phyloP scores from a whole-genome alignment of 1,140 invertebrate genomes.

The Goniozus legneri region DNA sequence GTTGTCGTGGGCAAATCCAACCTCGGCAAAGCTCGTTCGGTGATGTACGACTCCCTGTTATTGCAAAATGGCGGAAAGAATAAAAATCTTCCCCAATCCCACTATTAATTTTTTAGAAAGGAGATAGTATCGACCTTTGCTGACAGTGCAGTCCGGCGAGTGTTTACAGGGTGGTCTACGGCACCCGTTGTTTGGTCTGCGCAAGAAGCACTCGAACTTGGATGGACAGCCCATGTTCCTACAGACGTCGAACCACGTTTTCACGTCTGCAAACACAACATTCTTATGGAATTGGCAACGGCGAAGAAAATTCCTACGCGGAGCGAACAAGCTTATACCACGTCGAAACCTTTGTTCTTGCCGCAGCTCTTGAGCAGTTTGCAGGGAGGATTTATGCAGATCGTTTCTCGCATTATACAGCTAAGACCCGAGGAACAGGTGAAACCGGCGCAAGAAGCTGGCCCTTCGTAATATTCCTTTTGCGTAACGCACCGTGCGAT shows the following conservation, averaged over 20 bases:
- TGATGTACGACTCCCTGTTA: neutral
- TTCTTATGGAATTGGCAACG: neutral
- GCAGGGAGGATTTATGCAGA: conserved; percentile 33
- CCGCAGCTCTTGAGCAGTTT: conserved; percentile 36
- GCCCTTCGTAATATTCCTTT: conserved; percentile 27
- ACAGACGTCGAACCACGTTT: conserved; percentile 28
- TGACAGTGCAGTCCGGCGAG: conserved; percentile 28
- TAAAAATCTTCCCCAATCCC: neutral
- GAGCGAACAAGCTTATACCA: too few species aligned
- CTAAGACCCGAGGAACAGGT: conserved; percentile 27
- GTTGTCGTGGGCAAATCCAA: conserved; percentile 37
- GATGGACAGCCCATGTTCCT: conserved; percentile 32
- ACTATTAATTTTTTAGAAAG: neutral
- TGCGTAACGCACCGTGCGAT: conserved; percentile 32
- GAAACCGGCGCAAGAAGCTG: conserved; percentile 30
- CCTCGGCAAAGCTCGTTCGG: conserved; percentile 28
- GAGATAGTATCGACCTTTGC: conserved; percentile 14
- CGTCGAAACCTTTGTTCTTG: conserved; percentile 22
- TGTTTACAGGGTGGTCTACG: conserved; percentile 20
- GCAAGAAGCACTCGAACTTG: conserved; percentile 37
- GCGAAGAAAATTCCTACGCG: too few species aligned
- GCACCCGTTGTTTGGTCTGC: conserved; percentile 26
- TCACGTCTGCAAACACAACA: conserved; percentile 25
- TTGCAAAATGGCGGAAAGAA: neutral
- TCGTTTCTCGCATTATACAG: conserved; percentile 36